Base-by-base conservation (phyloP, 2,888 invertebrate genomes). In the Polyploca ridens region DNA sequence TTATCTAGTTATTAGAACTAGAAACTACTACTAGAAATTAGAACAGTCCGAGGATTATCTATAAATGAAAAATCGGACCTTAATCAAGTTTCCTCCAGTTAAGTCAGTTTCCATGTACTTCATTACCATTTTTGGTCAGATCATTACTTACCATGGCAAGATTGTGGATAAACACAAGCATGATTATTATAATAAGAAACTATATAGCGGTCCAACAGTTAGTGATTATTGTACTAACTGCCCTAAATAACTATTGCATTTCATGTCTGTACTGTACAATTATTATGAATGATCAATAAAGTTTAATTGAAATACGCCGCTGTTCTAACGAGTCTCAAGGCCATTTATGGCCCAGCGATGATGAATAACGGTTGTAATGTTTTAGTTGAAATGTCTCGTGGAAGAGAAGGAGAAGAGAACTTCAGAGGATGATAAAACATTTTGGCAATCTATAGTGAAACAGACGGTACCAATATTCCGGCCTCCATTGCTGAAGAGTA, bases 401-500 rank as follows among this genome's bases (percentile, higher is more conserved):
- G 54, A 44, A 13, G 54, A 46, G 4, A 60, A 54, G 0, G 33
- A 54, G n/a, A 63, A 54, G 35, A 41, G 41, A 13, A 63, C n/a
- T 33, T 13, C 13, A 54, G 13, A 63, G n/a, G 11, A 38, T 27
- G 19, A 57, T 13, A 44, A 60, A 19, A 59, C 58, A 14, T 59
- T 64, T 33, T 62, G 64, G 64, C 44, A 41, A 54, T 64, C 66
- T 16, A 44, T 66, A 16, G 58, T 64, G 33, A 62, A 62, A 19
- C 62, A 64, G 35, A 41, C 41, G 13, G 13, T 62, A 64, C 87
- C 84, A 3, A 79, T 95, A 49, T 93, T 94, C 64, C 83, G 84
- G 62, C 82, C 87, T 1, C 94, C 95, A 0, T 75, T 94, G 13
- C 68, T 94, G 5, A 82, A 77, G 62, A 85, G 87, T 33, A 95